Base-by-base conservation (phyloP, 92 coral and sea anemone species). In the Porites divaricata region DNA sequence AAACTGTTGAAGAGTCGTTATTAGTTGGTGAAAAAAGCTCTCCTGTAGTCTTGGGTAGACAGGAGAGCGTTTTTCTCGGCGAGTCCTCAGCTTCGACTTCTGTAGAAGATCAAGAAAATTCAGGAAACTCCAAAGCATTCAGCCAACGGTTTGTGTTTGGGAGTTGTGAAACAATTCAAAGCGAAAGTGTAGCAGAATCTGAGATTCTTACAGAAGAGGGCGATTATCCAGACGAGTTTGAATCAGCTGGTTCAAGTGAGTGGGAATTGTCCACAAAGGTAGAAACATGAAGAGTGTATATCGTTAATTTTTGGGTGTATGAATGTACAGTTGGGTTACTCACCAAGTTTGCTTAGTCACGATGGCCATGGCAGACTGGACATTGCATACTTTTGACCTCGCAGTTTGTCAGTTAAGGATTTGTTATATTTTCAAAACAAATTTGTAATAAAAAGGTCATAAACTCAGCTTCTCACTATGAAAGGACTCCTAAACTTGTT, bases 21-120 rank as follows among this genome's bases (percentile, higher is more conserved):
- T 14, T 61, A 72, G 79, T 17, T 45, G 81, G 81, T 24, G 78
- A 74, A n/a, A 72, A 87, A 74, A 82, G 83, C 67, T 83, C 91
- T 12, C 87, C 78, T 45, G 17, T 82, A 25, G 61, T 73, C 12
- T 61, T 56, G 86, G 64, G 69, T 6, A 53, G 69, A 17, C 88
- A 45, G 7, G 88, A 84, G 66, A 84, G 88, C 41, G 52, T 84
- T n/a, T 83, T 72, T 74, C 88, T 74, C 19, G 81, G 76, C 24
- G 68, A 84, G 63, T 84, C 88, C 57, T 84, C 82, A 1, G 41
- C 53, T 41, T 75, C 76, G 4, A 66, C 83, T 1, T 19, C 15
- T 16, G 72, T 61, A 70, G 76, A 28, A 52, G 24, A 25, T 49
- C 19, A 11, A 10, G 50, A 9, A 13, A 26, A 9, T 21, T 24